phyloP scores from a whole-genome alignment of 2,888 invertebrate species.

The Uropetala carovei region DNA sequence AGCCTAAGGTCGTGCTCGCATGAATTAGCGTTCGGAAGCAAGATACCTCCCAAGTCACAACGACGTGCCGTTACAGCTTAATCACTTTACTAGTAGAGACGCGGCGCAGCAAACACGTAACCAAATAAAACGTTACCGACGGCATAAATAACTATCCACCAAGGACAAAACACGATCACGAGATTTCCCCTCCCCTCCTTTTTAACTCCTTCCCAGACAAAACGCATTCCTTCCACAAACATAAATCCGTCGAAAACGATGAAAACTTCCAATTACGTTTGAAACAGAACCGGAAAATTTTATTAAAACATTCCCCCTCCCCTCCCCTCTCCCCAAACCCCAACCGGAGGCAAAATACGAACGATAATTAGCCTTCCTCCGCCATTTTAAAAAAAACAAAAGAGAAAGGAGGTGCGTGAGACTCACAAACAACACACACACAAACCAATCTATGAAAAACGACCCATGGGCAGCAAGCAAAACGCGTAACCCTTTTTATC shows the following conservation, averaged over 20 bases:
- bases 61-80: no score
- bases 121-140: background rate
- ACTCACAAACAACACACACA: background rate
- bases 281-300: background rate
- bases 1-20: no score
- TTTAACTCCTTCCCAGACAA: background rate
- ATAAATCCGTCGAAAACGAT: background rate
- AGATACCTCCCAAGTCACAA: no score
- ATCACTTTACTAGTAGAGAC: no score
- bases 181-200: no score
- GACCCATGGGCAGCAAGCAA: background rate
- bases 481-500: conserved; percentile 3
- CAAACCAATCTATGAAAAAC: conserved; percentile 5
- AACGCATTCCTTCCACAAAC: conserved; percentile 4
- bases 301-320: background rate
- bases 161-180: conserved; percentile 1
- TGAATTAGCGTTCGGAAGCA: no score
- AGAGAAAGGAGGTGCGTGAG: background rate
- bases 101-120: background rate
- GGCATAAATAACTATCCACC: conserved; percentile 25
- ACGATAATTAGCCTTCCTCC: background rate
- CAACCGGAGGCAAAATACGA: background rate
- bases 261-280: conserved; percentile 18
- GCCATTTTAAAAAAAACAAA: background rate
- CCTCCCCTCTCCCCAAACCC: background rate